phyloP scores from a whole-genome alignment of 1,140 invertebrate genomes.

The Choristoneura fumiferana region DNA sequence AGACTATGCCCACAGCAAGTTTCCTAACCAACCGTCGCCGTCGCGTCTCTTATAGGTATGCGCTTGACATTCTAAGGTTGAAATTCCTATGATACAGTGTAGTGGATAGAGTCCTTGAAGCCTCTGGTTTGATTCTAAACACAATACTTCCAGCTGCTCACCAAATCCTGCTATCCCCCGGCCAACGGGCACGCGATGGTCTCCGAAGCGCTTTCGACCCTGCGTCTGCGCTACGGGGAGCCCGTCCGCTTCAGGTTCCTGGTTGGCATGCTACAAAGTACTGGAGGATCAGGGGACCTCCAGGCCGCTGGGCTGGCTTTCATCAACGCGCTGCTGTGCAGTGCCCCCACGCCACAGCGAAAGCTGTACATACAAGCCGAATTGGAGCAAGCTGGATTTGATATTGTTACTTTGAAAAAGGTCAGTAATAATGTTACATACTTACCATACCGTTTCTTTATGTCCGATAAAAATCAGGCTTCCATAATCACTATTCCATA shows the following conservation, averaged over 20 bases:
- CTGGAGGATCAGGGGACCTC: constrained; percentile 84
- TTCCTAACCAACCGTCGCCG: no score
- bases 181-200: constrained; percentile 88
- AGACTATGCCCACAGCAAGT: no score
- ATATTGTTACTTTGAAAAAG: constrained; percentile 85
- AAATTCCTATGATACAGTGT: no score
- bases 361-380: constrained; percentile 94
- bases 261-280: constrained; percentile 90
- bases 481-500: no score
- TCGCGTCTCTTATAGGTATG: no score
- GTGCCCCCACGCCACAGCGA: constrained; percentile 85
- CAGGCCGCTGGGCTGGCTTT: constrained; percentile 91
- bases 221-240: constrained; percentile 93
- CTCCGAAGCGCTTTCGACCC: constrained; percentile 93
- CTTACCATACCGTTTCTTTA: no score
- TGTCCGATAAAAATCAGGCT: no score
- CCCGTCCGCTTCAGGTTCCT: constrained; percentile 94
- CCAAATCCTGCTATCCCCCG: constrained; percentile 86
- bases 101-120: no score
- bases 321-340: constrained; percentile 89
- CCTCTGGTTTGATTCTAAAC: no score
- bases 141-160: constrained; percentile 81
- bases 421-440: constrained; percentile 76
- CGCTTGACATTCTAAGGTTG: no score
- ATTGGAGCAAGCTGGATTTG: constrained; percentile 90